Evolutionary conservation across 2,888 invertebrate species (phyloP).

Genomic region (Chaetogeoica ovagalla): DNA sequence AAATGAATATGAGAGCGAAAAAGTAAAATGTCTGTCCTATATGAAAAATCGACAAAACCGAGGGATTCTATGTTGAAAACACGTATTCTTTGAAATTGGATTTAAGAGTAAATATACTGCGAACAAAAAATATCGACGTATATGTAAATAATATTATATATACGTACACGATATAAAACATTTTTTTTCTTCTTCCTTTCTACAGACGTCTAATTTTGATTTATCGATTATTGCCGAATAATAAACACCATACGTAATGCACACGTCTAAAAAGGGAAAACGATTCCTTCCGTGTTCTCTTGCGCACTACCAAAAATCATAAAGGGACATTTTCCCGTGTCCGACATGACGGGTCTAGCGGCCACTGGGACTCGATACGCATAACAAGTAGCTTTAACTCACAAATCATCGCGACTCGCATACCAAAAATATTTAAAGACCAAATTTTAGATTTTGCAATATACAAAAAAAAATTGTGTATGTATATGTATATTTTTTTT

Average conservation of each 20-base stretch:
- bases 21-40: background rate
- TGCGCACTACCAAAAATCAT: background rate
- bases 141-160: background rate
- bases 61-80: background rate
- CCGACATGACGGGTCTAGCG: background rate
- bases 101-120: background rate
- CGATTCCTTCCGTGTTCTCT: background rate
- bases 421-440: background rate
- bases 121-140: background rate
- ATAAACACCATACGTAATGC: conserved; percentile 26
- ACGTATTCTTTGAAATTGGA: conserved; percentile 1
- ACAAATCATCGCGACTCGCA: background rate
- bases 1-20: background rate
- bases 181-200: background rate
- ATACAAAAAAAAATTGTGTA: too few relatives aligned
- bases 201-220: conserved; percentile 13
- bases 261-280: conserved; percentile 2
- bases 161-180: background rate
- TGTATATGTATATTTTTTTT: too few relatives aligned
- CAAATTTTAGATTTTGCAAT: background rate
- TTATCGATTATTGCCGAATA: conserved; percentile 27
- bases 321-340: background rate
- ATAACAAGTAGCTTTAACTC: conserved; percentile 11
- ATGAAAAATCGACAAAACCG: background rate
- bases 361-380: background rate